Evolutionary conservation across 2,113 vertebrate genomes (phyloP).

Genomic region (Tachuris rubrigastra): DNA sequence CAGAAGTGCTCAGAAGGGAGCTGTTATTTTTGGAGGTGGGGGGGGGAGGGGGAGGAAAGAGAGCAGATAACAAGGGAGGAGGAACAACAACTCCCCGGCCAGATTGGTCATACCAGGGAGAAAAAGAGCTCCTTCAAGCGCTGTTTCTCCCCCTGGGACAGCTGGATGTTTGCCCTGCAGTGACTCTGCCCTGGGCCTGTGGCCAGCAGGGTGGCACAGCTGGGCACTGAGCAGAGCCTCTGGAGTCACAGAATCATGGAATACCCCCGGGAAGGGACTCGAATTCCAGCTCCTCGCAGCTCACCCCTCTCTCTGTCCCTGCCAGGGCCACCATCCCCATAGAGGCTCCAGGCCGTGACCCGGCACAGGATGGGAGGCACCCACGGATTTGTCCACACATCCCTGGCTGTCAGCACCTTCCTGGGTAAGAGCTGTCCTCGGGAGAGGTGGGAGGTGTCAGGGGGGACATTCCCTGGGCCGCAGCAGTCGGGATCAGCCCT

Average conservation of each 20-base stretch:
- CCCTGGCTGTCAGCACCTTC: background rate
- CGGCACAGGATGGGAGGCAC: conserved; percentile 16
- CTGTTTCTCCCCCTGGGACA: background rate
- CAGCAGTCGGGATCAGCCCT: rapidly evolving
- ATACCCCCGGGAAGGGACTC: background rate
- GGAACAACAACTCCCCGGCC: background rate
- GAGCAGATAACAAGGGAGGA: background rate
- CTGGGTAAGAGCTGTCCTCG: conserved; percentile 63
- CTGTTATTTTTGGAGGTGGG: background rate
- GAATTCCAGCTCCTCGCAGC: background rate
- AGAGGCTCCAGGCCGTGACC: background rate
- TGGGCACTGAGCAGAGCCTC: background rate
- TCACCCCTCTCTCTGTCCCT: background rate
- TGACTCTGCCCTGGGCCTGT: background rate
- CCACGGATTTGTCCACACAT: background rate
- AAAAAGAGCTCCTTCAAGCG: background rate
- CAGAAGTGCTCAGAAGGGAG: background rate
- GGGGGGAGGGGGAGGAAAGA: background rate
- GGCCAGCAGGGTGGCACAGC: background rate
- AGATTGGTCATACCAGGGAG: background rate
- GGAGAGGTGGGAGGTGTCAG: background rate
- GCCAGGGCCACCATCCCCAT: background rate
- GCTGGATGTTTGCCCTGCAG: background rate
- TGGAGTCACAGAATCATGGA: background rate
- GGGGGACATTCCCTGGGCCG: background rate